Conservation (phyloP, 2,888 invertebrate species). For the Erebia epiphron region DNA sequence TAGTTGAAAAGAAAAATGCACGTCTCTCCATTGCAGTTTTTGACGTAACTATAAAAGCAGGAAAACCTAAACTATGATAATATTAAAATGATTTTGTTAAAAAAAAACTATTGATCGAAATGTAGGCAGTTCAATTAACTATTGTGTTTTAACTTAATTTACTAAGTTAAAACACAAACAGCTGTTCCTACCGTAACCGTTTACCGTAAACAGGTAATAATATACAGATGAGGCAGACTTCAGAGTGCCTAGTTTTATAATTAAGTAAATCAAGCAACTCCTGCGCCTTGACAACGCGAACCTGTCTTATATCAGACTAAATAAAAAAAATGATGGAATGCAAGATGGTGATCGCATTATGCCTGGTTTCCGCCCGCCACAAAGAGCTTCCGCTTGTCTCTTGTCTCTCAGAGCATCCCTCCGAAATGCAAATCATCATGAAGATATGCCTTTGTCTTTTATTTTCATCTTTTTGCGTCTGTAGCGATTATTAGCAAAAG, state of each 20-base stretch:
- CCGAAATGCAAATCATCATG: constrained; percentile 68
- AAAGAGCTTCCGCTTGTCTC: constrained; percentile 78
- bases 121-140: too few relatives aligned
- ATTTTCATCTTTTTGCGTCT: constrained; percentile 35
- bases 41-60: too few relatives aligned
- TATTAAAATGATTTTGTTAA: too few relatives aligned
- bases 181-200: too few relatives aligned
- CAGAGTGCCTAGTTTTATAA: constrained; percentile 8
- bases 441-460: constrained; percentile 45
- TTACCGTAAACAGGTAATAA: too few relatives aligned
- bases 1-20: too few relatives aligned
- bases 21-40: too few relatives aligned
- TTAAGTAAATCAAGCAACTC: constrained; percentile 12
- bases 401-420: constrained; percentile 73
- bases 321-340: constrained; percentile 52
- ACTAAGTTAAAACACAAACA: too few relatives aligned
- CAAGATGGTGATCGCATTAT: constrained; percentile 74
- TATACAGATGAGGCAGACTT: not conserved
- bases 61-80: too few relatives aligned
- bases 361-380: constrained; percentile 71
- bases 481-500: constrained; percentile 31
- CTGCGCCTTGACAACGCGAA: constrained; percentile 44
- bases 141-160: too few relatives aligned
- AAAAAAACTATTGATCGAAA: too few relatives aligned
- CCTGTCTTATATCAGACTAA: constrained; percentile 47